Percentiles rank a stretch among this genome's conserved stretches.
These are phyloP conservation scores for Acrobasis consociella DNA, from an alignment of 2,888 invertebrate species.

Conservation along the genomic window DNA sequence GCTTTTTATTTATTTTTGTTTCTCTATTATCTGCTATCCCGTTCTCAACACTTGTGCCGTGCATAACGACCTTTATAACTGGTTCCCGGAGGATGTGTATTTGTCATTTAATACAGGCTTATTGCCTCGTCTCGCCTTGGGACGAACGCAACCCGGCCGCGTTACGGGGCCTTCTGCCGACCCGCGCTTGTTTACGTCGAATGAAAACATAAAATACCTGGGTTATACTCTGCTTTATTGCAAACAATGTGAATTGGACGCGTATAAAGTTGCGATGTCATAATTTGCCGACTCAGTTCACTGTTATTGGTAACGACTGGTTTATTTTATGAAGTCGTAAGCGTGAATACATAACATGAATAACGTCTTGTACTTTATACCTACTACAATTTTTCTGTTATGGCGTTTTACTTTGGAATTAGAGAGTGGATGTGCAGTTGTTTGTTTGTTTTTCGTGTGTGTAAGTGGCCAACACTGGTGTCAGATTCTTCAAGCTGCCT, in stretches of 20 bases:
- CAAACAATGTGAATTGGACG: slow-evolving; percentile 20
- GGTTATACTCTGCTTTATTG: slow-evolving; percentile 23
- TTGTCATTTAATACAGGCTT: slow-evolving; percentile 45
- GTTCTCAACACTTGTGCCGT: slow-evolving; percentile 23
- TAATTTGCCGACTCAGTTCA: slow-evolving; percentile 21
- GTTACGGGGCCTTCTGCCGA: slow-evolving; percentile 18
- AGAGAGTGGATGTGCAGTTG: too few relatives aligned
- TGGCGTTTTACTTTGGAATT: background rate
- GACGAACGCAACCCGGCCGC: slow-evolving; percentile 24
- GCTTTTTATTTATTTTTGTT: slow-evolving; percentile 14
- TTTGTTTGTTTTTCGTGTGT: too few relatives aligned
- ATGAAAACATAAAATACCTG: slow-evolving; percentile 24
- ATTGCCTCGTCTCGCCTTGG: slow-evolving; percentile 37
- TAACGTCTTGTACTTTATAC: background rate
- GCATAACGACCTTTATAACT: slow-evolving; percentile 31
- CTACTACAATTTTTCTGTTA: background rate
- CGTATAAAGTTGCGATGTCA: slow-evolving; percentile 22
- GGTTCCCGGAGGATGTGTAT: slow-evolving; percentile 37
- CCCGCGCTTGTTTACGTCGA: slow-evolving; percentile 19
- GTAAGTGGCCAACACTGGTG: too few relatives aligned
- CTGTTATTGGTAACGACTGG: slow-evolving; percentile 21
- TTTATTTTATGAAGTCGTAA: slow-evolving; percentile 17
- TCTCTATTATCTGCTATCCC: slow-evolving; percentile 1
- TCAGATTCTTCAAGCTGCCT: too few relatives aligned
- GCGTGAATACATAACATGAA: slow-evolving; percentile 8